Evolutionary conservation across 1,140 invertebrate species (phyloP).

Genomic region (Chrysoperla carnea): DNA sequence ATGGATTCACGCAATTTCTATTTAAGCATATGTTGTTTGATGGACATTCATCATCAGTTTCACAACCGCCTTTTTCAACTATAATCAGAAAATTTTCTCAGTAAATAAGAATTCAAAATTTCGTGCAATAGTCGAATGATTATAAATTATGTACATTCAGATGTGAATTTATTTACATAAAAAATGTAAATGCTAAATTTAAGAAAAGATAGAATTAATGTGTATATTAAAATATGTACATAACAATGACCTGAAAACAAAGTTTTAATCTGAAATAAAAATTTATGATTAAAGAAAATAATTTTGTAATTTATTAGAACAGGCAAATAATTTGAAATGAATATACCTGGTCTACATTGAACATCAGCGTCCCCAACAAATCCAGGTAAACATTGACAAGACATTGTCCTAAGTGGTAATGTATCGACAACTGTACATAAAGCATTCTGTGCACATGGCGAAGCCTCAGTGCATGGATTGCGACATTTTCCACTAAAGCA

Average conservation of each 20-base stretch:
- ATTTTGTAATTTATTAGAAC: too few relatives aligned
- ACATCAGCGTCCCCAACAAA: constrained; percentile 69
- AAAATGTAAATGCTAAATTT: too few relatives aligned
- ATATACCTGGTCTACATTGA: constrained; percentile 54
- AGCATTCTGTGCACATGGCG: constrained; percentile 64
- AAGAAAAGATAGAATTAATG: too few relatives aligned
- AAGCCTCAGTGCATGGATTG: constrained; percentile 61
- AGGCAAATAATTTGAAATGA: background rate
- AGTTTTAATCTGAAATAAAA: too few relatives aligned
- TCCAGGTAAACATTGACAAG: constrained; percentile 65
- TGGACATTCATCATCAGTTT: constrained; percentile 49
- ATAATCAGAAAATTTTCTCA: constrained; percentile 1
- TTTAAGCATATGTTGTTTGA: constrained; percentile 55
- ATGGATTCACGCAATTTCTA: constrained; percentile 57
- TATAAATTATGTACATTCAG: too few relatives aligned
- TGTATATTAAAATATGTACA: too few relatives aligned
- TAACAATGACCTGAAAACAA: too few relatives aligned
- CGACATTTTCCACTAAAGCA: constrained; percentile 65
- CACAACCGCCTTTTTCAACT: constrained; percentile 39
- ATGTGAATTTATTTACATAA: too few relatives aligned
- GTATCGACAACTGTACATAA: constrained; percentile 69
- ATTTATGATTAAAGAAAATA: too few relatives aligned
- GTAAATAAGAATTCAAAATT: too few relatives aligned
- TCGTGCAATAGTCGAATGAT: too few relatives aligned
- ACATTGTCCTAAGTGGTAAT: constrained; percentile 69